These are phyloP conservation scores for Carassius auratus DNA, from an alignment of 2,113 vertebrate species.

Conservation along the genomic window DNA sequence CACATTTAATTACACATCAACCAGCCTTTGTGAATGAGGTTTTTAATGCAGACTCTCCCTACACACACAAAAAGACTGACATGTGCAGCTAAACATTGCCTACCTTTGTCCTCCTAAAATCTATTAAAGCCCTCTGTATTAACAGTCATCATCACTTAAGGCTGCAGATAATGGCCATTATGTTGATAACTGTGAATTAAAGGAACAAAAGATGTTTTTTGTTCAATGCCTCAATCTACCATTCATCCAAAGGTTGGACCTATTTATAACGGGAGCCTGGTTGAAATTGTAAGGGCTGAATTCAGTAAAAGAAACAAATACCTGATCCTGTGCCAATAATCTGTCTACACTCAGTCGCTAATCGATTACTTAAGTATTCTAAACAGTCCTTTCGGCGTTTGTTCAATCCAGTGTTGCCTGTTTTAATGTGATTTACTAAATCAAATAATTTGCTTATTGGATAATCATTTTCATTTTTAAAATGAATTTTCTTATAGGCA, in stretches of 20 bases:
- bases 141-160: constrained; percentile 71
- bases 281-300: constrained; percentile 36
- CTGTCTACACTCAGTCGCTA: neutral
- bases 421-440: constrained; percentile 10
- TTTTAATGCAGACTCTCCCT: constrained; percentile 76
- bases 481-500: neutral
- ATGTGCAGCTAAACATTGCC: constrained; percentile 75
- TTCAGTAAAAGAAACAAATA: constrained; percentile 40
- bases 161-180: constrained; percentile 66
- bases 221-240: constrained; percentile 48
- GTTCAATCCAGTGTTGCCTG: neutral
- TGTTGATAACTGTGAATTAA: constrained; percentile 75
- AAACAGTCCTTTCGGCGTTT: neutral
- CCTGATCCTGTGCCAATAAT: constrained; percentile 14
- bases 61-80: constrained; percentile 61
- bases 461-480: neutral
- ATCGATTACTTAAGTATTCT: constrained; percentile 15
- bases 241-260: constrained; percentile 54
- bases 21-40: constrained; percentile 76
- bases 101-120: constrained; percentile 79
- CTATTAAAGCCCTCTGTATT: constrained; percentile 76
- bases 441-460: neutral
- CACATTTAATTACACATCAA: constrained; percentile 85
- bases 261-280: constrained; percentile 47
- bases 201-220: constrained; percentile 74